Evolutionary conservation across 1,140 invertebrate genomes (phyloP), one percentile per base, ranked within the genome.

Genomic region (Drosophila sechellia): DNA sequence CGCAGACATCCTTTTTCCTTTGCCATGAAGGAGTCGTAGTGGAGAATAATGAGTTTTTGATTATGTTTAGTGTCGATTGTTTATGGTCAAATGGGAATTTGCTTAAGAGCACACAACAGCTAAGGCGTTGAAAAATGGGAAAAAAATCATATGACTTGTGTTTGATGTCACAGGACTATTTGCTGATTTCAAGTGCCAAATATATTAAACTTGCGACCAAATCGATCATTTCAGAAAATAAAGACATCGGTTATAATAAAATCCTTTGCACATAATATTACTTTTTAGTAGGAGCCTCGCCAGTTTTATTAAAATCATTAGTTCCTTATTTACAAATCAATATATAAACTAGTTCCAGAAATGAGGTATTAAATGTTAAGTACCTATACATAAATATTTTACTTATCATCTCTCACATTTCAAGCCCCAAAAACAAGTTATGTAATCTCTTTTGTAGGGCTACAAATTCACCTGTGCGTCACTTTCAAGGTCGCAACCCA

Each of bases 21-120:
- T 22, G 27, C 50, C 48, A 45, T 39, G 43, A 12, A 13, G 42
- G 11, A 20, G 31, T 54, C 34, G 13, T 57, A 53, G 45, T 42
- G 59, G 27, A 17, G 54, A 43, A 50, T 50, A 43, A 74, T 35
- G 48, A 34, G 31, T 49, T n/a, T 56, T 55, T 52, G 11, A 74
- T 74, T 55, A 64, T 46, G 60, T 57, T 57, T 57, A 56, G 52
- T 50, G 52, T 53, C 11, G 22, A 71, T 72, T 71, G 69, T 59
- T 72, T 72, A 72, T 71, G 43, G 27, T 20, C 20, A 70, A 20
- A 25, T 70, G 43, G 6, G n/a, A 46, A 57, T 49, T 49, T 57
- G 39, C 46, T 69, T 20, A 37, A 34, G 12, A 22, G 11, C 11
- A 20, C 15, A 34, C 31, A 40, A 2, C 5, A 1, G 15, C 22